Evolutionary conservation across 2,797 vertebrate genomes (phyloP).

Genomic region (Ceyx erithaca): DNA sequence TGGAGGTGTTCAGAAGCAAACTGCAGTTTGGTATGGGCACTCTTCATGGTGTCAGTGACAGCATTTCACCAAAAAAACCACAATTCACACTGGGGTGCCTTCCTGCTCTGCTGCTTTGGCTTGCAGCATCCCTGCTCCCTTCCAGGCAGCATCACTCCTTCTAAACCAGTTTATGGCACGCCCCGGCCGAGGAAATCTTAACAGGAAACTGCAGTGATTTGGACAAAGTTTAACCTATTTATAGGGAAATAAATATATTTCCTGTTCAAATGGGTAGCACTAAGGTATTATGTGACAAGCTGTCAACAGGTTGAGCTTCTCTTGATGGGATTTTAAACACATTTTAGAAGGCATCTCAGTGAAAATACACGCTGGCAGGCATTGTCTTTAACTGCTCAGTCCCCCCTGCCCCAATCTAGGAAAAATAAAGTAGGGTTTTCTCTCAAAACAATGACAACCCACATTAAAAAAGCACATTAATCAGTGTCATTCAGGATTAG

Average conservation of each 20-base stretch:
- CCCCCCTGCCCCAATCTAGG: not conserved
- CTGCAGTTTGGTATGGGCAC: not conserved
- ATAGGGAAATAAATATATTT: constrained; percentile 46
- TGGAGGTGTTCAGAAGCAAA: not conserved
- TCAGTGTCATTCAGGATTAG: not conserved
- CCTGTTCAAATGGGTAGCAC: not conserved
- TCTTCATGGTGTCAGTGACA: not conserved
- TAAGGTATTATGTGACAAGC: not conserved
- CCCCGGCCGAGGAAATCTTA: not conserved
- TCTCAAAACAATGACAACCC: not conserved
- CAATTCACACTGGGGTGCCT: not conserved
- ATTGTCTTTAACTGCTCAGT: not conserved
- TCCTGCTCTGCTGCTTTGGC: constrained; percentile 7
- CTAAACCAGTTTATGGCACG: constrained; percentile 24
- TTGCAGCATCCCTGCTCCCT: not conserved
- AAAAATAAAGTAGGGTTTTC: not conserved
- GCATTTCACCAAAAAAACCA: constrained; percentile 38
- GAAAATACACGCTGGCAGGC: not conserved
- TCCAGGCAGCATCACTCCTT: constrained; percentile 15
- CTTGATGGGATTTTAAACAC: not conserved
- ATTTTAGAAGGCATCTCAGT: not conserved
- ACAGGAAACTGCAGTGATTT: constrained; percentile 28
- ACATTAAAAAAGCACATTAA: not conserved
- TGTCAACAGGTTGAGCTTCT: not conserved
- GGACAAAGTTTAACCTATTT: constrained; percentile 1